Evolutionary conservation across 2,797 vertebrate species (phyloP).

Genomic region (Sebastes matsubarae): DNA sequence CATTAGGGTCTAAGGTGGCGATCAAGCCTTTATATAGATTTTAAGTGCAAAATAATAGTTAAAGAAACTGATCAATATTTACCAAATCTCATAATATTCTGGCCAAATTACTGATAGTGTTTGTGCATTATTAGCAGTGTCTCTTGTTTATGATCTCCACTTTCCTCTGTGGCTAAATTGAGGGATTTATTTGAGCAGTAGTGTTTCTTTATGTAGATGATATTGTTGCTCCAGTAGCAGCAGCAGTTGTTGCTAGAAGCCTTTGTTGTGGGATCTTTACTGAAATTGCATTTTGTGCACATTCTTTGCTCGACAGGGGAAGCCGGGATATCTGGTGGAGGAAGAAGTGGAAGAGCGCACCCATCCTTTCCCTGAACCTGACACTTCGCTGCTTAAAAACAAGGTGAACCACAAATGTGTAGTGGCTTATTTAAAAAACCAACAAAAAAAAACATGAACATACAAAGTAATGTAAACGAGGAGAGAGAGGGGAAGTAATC

Average conservation of each 20-base stretch:
- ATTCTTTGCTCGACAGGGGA: constrained; percentile 90
- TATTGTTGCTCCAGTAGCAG: constrained; percentile 35
- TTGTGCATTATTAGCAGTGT: constrained; percentile 29
- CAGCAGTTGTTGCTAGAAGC: constrained; percentile 57
- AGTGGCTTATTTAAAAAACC: constrained; percentile 88
- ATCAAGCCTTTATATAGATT: not conserved
- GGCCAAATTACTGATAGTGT: not conserved
- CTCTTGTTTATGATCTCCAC: constrained; percentile 16
- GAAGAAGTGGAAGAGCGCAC: constrained; percentile 86
- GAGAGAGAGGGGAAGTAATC: not conserved
- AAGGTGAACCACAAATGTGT: constrained; percentile 99
- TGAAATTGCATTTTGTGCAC: constrained; percentile 88
- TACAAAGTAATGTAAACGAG: constrained; percentile 47
- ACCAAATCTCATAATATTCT: not conserved
- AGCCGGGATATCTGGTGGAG: constrained; percentile 86
- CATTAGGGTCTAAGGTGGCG: constrained; percentile 9
- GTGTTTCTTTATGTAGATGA: not conserved
- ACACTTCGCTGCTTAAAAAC: constrained; percentile 93
- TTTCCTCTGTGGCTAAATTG: constrained; percentile 33
- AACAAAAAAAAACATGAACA: constrained; percentile 47
- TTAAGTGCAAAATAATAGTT: not conserved
- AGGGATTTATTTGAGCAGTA: constrained; percentile 24
- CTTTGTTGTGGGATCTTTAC: constrained; percentile 63
- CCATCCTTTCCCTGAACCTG: constrained; percentile 88
- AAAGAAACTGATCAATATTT: not conserved